Base-by-base conservation (phyloP, 1,140 invertebrate genomes). In the Drosophila jambulina region DNA sequence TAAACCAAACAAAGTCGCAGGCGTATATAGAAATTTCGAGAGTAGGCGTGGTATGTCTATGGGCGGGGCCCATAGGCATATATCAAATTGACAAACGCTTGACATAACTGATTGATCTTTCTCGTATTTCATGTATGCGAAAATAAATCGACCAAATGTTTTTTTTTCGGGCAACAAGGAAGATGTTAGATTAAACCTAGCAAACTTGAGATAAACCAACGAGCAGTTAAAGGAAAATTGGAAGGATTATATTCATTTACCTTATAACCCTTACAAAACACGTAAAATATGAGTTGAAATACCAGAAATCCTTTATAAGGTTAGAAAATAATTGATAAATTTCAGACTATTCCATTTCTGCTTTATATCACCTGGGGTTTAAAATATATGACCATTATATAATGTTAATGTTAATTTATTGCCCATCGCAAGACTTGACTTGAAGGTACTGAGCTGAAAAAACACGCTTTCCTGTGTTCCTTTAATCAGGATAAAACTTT, bases 91-190 rank as follows among this genome's bases (percentile, higher is more conserved):
- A 60, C 68, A 60, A 59, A 72, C 69, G 69, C 36, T 42, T 71
- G 65, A 58, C 53, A 72, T 32, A 60, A 60, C 36, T 74, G 70
- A 74, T 72, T 74, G 70, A 72, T 74, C 45, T 29, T 60, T 5
- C 27, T 19, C 32, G 62, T 59, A 49, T 38, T 36, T 34, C 45
- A 59, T 40, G 42, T 59, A 49, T 59, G n/a, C 13, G 67, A 27
- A 67, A 45, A 53, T 36, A 67, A 53, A 53, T n/a, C 15, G 23
- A 27, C 23, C n/a, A 29, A 68, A 46, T 46, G 21, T 46, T 34
- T 68, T 15, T 68, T 15, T 36, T 38, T 32, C 2, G n/a, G n/a
- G 34, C 8, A n/a, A n/a, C 23, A 21, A 23, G 17, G 9, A 19
- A 21, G 23, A 36, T 36, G 23, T 17, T 21, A 5, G 21, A 13